These are phyloP conservation scores for Ostrea edulis DNA, from an alignment of 1,140 invertebrate genomes.

Conservation along the genomic window DNA sequence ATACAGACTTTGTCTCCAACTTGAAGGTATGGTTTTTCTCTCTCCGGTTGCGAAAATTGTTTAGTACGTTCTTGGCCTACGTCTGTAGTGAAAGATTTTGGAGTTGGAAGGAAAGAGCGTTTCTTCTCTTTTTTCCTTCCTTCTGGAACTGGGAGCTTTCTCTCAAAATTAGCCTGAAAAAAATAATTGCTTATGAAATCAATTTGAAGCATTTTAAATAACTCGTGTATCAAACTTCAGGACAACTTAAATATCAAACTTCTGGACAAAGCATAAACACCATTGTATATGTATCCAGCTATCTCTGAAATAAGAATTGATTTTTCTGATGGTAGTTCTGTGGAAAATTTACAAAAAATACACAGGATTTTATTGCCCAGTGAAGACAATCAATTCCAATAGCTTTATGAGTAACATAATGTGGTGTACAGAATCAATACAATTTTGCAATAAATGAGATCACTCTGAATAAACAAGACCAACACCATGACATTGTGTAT, in stretches of 20 bases:
- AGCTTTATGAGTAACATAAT: not conserved
- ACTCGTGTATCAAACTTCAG: too few relatives aligned
- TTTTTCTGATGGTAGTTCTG: not conserved
- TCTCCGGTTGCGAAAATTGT: slow-evolving; percentile 11
- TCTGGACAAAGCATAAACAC: not conserved
- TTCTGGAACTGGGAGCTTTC: slow-evolving; percentile 57
- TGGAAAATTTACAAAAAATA: slow-evolving; percentile 11
- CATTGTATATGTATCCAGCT: not conserved
- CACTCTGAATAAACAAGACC: not conserved
- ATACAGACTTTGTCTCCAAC: slow-evolving; percentile 69
- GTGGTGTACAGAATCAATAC: slow-evolving; percentile 20
- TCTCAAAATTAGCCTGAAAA: slow-evolving; percentile 61
- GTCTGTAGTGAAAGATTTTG: slow-evolving; percentile 50
- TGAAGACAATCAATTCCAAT: slow-evolving; percentile 34
- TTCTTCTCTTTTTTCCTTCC: slow-evolving; percentile 59
- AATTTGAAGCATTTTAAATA: not conserved
- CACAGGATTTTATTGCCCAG: slow-evolving; percentile 14
- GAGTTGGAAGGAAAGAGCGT: slow-evolving; percentile 68
- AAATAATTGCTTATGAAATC: not conserved
- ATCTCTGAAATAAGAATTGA: slow-evolving; percentile 16
- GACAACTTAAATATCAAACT: not conserved
- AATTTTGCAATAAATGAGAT: slow-evolving; percentile 9
- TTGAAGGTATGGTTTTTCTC: not conserved
- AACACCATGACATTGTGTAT: not conserved
- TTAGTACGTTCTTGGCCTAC: slow-evolving; percentile 38